Evolutionary conservation across 2,888 invertebrate genomes (phyloP).

Genomic region (Pachycephus smyrnensis): DNA sequence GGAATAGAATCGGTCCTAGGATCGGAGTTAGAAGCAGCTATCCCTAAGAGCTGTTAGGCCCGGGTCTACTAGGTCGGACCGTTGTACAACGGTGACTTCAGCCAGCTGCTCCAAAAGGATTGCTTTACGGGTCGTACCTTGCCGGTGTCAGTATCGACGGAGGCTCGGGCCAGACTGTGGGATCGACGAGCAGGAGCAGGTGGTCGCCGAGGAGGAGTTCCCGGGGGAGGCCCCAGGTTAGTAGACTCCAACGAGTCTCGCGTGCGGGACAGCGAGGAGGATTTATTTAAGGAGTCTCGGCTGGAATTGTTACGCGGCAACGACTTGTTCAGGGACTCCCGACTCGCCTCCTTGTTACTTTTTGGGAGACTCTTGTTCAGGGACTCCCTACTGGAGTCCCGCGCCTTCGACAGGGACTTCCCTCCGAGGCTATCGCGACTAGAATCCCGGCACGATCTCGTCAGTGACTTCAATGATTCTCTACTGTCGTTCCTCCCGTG

Average conservation of each 20-base stretch:
- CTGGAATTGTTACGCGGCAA: conserved; percentile 58
- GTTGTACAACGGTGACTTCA: conserved; percentile 71
- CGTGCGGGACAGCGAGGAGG: conserved; percentile 59
- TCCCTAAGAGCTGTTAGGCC: conserved; percentile 38
- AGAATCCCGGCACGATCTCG: conserved; percentile 55
- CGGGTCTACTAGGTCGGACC: conserved; percentile 65
- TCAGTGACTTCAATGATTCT: conserved; percentile 60
- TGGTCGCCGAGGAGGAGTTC: conserved; percentile 58
- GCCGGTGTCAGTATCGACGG: conserved; percentile 67
- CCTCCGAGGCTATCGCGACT: conserved; percentile 55
- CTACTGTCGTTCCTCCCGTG: conserved; percentile 59
- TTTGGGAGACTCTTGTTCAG: conserved; percentile 54
- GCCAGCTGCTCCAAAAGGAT: conserved; percentile 78
- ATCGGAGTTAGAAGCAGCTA: conserved; percentile 26
- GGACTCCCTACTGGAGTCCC: conserved; percentile 60
- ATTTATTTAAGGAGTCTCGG: conserved; percentile 60
- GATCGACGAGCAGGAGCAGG: conserved; percentile 65
- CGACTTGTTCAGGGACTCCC: conserved; percentile 57
- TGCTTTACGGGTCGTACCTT: conserved; percentile 80
- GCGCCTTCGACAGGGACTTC: conserved; percentile 50
- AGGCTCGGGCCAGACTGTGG: conserved; percentile 61
- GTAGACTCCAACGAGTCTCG: conserved; percentile 59
- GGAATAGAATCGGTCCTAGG: background rate
- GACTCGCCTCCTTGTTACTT: conserved; percentile 50
- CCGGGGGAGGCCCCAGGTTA: conserved; percentile 50